Percentiles rank a stretch among this genome's conserved stretches.
Evolutionary conservation across 2,113 vertebrate genomes (phyloP).

Genomic region (Callorhinus ursinus): DNA sequence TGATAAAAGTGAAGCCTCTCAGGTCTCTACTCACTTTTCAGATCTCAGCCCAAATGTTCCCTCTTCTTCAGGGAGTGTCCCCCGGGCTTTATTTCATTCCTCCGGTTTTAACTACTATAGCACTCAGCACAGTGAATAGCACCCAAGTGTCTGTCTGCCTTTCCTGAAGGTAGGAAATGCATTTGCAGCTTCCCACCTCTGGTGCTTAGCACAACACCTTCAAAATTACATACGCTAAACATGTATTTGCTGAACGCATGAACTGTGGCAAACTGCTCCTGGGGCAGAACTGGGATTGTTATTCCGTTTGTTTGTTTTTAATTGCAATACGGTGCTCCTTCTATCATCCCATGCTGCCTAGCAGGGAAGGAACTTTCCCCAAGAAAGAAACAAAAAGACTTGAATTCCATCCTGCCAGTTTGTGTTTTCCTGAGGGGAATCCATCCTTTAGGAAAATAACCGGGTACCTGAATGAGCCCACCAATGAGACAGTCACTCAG

Average conservation of each 20-base stretch:
- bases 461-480: not conserved
- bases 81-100: not conserved
- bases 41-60: not conserved
- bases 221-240: not conserved
- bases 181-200: not conserved
- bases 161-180: not conserved
- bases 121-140: not conserved
- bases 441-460: not conserved
- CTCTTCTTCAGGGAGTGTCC: not conserved
- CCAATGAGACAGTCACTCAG: not conserved
- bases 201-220: not conserved
- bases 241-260: not conserved
- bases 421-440: not conserved
- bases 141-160: not conserved
- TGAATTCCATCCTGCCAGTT: not conserved
- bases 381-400: not conserved
- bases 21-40: not conserved
- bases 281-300: not conserved
- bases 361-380: not conserved
- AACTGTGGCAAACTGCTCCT: not conserved
- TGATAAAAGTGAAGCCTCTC: not conserved
- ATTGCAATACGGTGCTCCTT: not conserved
- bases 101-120: accelerated
- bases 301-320: not conserved
- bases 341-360: not conserved